Evolutionary conservation across 2,888 invertebrate genomes (phyloP).

Genomic region (Euplexia lucipara): DNA sequence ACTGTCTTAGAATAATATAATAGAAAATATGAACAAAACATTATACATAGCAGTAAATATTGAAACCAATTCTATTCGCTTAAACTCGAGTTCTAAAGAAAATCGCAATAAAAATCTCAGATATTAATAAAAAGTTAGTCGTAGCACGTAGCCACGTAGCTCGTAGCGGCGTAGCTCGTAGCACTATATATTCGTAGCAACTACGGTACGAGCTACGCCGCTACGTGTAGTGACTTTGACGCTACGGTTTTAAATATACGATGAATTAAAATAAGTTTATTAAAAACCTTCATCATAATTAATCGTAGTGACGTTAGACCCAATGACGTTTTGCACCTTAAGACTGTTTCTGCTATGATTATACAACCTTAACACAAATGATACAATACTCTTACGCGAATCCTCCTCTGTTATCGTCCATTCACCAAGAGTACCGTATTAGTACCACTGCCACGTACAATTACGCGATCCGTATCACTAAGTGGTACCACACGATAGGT

Average conservation of each 20-base stretch:
- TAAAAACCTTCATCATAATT: no score
- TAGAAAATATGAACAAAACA: background rate
- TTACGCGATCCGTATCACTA: conserved; percentile 36
- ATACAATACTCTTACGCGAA: conserved; percentile 15
- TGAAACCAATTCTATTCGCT: background rate
- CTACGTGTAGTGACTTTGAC: no score
- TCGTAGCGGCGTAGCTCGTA: conserved; percentile 41
- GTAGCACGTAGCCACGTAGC: conserved; percentile 50
- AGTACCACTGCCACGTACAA: conserved; percentile 49
- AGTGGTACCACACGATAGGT: background rate
- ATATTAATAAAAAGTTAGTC: conserved; percentile 27
- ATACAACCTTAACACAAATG: conserved; percentile 13
- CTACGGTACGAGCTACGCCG: conserved; percentile 26
- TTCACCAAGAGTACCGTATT: conserved; percentile 17
- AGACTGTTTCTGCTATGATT: conserved; percentile 6
- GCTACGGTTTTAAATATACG: no score
- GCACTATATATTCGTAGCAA: conserved; percentile 21
- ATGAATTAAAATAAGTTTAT: background rate
- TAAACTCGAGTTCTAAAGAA: conserved; percentile 4
- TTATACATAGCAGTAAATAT: background rate
- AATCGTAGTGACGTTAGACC: no score
- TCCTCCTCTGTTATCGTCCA: conserved; percentile 6
- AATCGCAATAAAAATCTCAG: conserved; percentile 28
- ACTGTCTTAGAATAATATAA: background rate
- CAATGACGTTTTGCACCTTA: no score